Evolutionary conservation across 2,797 vertebrate genomes (phyloP).

Genomic region (Spinus pinus): DNA sequence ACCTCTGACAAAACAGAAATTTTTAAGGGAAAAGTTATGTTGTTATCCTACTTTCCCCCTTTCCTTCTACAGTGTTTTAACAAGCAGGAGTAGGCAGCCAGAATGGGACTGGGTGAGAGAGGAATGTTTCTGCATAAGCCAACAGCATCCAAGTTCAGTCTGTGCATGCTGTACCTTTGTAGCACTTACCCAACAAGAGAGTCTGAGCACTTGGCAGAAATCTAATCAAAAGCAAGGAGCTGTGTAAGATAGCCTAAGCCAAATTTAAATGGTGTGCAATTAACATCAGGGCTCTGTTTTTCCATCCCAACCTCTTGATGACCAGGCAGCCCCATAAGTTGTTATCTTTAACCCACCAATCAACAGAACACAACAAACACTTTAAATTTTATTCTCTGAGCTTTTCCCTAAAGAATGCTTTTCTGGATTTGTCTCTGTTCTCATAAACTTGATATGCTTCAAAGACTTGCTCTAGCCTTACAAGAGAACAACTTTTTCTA

Average conservation of each 20-base stretch:
- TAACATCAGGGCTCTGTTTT: background rate
- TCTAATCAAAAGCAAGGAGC: background rate
- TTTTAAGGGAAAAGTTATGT: background rate
- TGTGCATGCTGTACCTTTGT: fast-evolving
- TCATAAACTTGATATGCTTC: background rate
- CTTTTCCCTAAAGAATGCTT: background rate
- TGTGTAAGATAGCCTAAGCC: background rate
- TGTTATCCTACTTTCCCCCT: background rate
- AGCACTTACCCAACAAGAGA: background rate
- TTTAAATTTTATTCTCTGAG: background rate
- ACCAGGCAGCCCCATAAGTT: background rate
- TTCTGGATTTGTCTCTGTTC: background rate
- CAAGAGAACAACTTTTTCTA: background rate
- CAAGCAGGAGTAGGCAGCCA: background rate
- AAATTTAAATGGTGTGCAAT: background rate
- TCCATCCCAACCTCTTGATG: background rate
- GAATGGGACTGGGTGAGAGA: background rate
- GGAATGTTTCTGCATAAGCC: background rate
- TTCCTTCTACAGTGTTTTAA: background rate
- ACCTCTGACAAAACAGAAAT: background rate
- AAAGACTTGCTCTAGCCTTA: background rate
- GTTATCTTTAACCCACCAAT: background rate
- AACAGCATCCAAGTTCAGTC: background rate
- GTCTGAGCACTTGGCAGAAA: background rate
- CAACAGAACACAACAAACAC: background rate